Evolutionary conservation across 2,888 invertebrate species (phyloP), one percentile per base, ranked within the genome.

Genomic region (Perithous albicinctus): DNA sequence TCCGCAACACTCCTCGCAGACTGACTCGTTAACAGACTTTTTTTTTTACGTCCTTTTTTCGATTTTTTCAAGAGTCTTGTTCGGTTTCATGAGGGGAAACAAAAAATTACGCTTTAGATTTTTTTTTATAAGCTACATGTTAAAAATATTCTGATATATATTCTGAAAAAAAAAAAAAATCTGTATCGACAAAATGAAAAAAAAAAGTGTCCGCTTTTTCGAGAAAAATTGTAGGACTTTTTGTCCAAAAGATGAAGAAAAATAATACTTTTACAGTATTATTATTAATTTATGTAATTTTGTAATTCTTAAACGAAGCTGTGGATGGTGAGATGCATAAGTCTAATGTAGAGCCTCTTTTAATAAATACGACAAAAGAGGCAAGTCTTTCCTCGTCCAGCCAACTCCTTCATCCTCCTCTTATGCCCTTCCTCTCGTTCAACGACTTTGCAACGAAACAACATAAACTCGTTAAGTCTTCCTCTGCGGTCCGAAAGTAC

Each of bases 391-490:
- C 2, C 29, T 23, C 18, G 61, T 18, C 18, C 18, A 15, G n/a
- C 29, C 38, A 18, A 61, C 38, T 35, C 20, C 38, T 61, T 61
- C 54, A 56, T 59, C 35, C 15, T 29, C 23, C 18, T 69, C 29
- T 29, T n/a, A 0, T 56, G 10, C 18, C 15, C 48, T 23, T 8
- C 29, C 48, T 63, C 48, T 61, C 63, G 48, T 73, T 72, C 56
- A 72, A 4, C 61, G 23, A 73, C 48, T 73, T 73, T 63, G 61
- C 51, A 38, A 63, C 35, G 20, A 73, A 63, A 73, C 38, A 61
- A 38, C 48, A 73, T 73, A 63, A 61, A 73, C 63, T 63, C 73
- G 61, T 48, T 51, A 35, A 61, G 23, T 61, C 26, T 20, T 61
- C 8, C 38, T 63, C 48, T 35, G 35, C 38, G 61, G 48, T 63